Base-by-base conservation (phyloP, 2,797 vertebrate genomes). In the Benthosema pterotum region DNA sequence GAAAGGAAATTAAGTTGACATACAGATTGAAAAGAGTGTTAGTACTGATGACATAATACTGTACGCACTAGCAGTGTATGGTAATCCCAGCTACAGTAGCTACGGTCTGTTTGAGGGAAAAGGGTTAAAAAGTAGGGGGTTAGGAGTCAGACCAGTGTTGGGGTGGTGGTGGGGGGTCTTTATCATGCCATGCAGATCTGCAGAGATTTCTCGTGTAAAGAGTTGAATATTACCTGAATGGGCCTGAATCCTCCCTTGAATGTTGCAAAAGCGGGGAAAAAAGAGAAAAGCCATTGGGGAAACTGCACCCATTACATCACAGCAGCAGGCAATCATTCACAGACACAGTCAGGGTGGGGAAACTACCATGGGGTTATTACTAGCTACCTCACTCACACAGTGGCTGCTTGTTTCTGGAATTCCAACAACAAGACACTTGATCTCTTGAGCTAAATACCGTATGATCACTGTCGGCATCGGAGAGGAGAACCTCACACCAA, bases 161-260 rank as follows among this genome's bases (percentile, higher is more conserved):
- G 32, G 32, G 32, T 9, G 32, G 32, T 38, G 11, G 63, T 61
- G 65, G 71, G 60, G 78, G 8, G 74, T 77, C 79, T 75, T 63
- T 65, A 47, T 86, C 87, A 91, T 92, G 91, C 87, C 91, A 93
- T 93, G 92, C 90, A 90, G 72, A 51, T 87, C 84, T 83, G 75
- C 59, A 69, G 74, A 85, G 71, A 83, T 52, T 63, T 79, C 69
- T 55, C 51, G 83, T 48, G 77, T 47, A 73, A n/a, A n/a, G 64
- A 84, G 60, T 66, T 64, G 67, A 80, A 68, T 57, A 83, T 94
- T 94, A 94, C 93, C 93, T 94, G 93, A 77, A 94, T 92, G 71
- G 98, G 96, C 94, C 98, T 97, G 98, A 99, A 99, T 99, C 98
- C 98, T 99, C 98, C 97, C 98, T 99, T 96, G 93, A 95, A 92